Conservation (phyloP, 2,797 vertebrate genomes). For the Phaenicophaeus curvirostris region DNA sequence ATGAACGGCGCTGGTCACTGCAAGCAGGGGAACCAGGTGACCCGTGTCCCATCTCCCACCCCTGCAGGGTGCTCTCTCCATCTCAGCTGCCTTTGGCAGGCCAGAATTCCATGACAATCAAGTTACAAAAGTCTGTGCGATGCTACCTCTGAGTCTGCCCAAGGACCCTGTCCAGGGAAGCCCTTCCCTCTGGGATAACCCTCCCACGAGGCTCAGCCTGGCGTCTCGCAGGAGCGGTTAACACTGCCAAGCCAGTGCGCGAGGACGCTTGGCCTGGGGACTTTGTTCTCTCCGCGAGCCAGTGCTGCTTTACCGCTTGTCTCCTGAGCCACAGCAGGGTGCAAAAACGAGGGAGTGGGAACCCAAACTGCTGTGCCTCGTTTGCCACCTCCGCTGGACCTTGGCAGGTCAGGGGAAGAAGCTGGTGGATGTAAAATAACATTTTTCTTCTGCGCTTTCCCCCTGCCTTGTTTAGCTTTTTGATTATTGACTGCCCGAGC, state of each 20-base stretch:
- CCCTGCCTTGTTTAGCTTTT: not conserved
- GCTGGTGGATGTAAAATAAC: not conserved
- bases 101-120: conserved; percentile 13
- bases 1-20: not conserved
- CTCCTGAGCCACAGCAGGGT: not conserved
- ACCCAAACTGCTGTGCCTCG: not conserved
- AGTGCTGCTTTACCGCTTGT: not conserved
- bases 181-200: not conserved
- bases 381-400: not conserved
- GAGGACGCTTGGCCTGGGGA: not conserved
- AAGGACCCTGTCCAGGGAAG: not conserved
- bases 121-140: not conserved
- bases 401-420: not conserved
- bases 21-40: fast-evolving
- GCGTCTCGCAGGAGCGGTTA: not conserved
- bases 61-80: not conserved
- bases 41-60: fast-evolving
- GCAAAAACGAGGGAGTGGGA: not conserved
- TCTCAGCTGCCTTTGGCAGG: not conserved
- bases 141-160: conserved; percentile 60
- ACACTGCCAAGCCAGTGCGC: fast-evolving
- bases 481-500: not conserved
- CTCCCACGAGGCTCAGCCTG: not conserved
- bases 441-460: not conserved
- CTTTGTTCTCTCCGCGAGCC: fast-evolving